Conservation (phyloP, 2,797 vertebrate genomes). For the Myotis planiceps region DNA sequence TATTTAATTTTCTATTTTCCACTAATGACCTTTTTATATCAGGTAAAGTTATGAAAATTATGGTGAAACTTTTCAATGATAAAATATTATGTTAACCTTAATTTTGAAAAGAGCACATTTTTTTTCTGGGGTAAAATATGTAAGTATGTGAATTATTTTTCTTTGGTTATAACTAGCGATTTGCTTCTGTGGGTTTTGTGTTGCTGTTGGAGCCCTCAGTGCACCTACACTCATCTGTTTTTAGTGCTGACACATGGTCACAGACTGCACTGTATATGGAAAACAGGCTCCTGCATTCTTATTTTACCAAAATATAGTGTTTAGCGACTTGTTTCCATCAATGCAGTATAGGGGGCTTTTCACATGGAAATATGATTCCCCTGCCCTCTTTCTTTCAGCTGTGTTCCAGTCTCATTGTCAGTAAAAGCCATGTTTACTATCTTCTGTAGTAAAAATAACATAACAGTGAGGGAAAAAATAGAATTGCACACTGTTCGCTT, state of each 20-base stretch:
- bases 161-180: constrained; percentile 20
- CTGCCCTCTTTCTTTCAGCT: constrained; percentile 45
- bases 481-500: constrained; percentile 85
- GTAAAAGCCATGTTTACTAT: constrained; percentile 35
- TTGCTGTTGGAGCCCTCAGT: constrained; percentile 4
- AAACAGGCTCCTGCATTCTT: constrained; percentile 63
- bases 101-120: constrained; percentile 42
- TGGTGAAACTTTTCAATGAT: not conserved
- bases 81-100: constrained; percentile 56
- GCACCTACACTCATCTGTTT: constrained; percentile 36
- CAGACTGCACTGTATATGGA: constrained; percentile 47
- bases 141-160: constrained; percentile 27
- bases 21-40: constrained; percentile 51
- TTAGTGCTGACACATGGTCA: constrained; percentile 40
- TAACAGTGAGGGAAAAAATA: constrained; percentile 65
- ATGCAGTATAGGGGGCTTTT: constrained; percentile 52
- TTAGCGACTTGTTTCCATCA: constrained; percentile 70
- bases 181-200: constrained; percentile 47
- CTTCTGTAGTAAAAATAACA: constrained; percentile 56
- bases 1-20: constrained; percentile 44
- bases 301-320: constrained; percentile 72
- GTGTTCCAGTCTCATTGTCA: not conserved
- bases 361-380: constrained; percentile 45
- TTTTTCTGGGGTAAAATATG: not conserved
- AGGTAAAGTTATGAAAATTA: constrained; percentile 63